Percentiles rank a stretch among this genome's conserved stretches.
Conservation (phyloP, 2,888 invertebrate species). For the Blera fallax region DNA sequence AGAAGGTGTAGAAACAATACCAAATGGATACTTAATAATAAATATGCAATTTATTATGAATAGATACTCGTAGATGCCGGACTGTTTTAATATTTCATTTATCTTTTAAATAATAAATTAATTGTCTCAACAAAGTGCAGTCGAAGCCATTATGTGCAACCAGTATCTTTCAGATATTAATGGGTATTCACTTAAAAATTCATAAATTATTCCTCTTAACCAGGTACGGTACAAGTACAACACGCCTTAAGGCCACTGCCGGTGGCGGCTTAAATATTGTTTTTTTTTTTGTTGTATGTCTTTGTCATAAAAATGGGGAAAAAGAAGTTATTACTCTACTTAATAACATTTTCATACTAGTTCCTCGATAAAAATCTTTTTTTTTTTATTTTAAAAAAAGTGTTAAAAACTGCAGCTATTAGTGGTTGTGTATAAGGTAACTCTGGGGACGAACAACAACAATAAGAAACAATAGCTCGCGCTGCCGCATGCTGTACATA, state of each 20-base stretch:
- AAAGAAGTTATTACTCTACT: conserved; percentile 65
- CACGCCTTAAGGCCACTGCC: conserved; percentile 17
- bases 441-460: conserved; percentile 30
- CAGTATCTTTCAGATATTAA: conserved; percentile 50
- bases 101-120: conserved; percentile 35
- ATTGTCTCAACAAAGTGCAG: conserved; percentile 49
- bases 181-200: conserved; percentile 65
- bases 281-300: conserved; percentile 25
- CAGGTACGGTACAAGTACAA: neutral
- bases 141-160: conserved; percentile 11
- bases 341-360: conserved; percentile 64
- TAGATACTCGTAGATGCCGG: neutral
- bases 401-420: conserved; percentile 33
- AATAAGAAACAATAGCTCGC: conserved; percentile 65
- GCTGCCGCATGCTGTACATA: conserved; percentile 64
- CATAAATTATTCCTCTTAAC: conserved; percentile 66
- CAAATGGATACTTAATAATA: conserved; percentile 51
- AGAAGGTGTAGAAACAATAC: conserved; percentile 70
- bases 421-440: neutral
- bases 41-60: conserved; percentile 38
- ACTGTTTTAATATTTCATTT: conserved; percentile 22
- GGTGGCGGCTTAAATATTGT: conserved; percentile 24
- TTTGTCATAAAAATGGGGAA: conserved; percentile 33
- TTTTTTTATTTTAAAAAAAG: conserved; percentile 26
- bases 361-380: conserved; percentile 63